A percentile compares a stretch with the other conserved stretches of the same genome.
Evolutionary conservation across 2,113 vertebrate species (phyloP).

Genomic region (Vulpes lagopus): DNA sequence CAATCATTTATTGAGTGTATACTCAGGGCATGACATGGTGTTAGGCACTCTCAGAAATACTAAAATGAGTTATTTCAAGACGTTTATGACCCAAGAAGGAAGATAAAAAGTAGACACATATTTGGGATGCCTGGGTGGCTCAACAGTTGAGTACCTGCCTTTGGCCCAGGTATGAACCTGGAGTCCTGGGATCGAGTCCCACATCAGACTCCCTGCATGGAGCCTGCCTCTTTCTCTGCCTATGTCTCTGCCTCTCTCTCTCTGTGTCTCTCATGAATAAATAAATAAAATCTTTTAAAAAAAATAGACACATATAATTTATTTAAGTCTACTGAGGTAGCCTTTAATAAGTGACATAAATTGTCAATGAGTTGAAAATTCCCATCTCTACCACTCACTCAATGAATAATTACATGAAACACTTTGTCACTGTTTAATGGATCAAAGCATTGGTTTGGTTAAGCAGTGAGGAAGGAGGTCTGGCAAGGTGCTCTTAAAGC

Average conservation of each 20-base stretch:
- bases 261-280: too few species aligned
- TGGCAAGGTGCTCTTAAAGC: not conserved
- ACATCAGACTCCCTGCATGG: too few species aligned
- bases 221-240: too few species aligned
- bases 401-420: not conserved
- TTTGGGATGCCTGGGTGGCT: too few species aligned
- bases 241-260: too few species aligned
- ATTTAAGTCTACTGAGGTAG: not conserved
- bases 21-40: not conserved
- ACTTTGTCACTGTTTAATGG: not conserved
- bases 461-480: not conserved
- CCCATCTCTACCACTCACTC: not conserved
- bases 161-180: too few species aligned
- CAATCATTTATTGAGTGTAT: not conserved
- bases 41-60: not conserved
- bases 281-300: too few species aligned
- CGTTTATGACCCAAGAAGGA: not conserved
- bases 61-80: not conserved
- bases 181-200: too few species aligned
- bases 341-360: not conserved
- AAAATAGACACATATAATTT: not conserved
- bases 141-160: too few species aligned
- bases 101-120: not conserved
- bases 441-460: not conserved
- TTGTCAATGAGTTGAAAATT: not conserved